These are phyloP conservation scores for Cepaea hortensis DNA, from an alignment of 2,888 invertebrate genomes.

Conservation along the genomic window DNA sequence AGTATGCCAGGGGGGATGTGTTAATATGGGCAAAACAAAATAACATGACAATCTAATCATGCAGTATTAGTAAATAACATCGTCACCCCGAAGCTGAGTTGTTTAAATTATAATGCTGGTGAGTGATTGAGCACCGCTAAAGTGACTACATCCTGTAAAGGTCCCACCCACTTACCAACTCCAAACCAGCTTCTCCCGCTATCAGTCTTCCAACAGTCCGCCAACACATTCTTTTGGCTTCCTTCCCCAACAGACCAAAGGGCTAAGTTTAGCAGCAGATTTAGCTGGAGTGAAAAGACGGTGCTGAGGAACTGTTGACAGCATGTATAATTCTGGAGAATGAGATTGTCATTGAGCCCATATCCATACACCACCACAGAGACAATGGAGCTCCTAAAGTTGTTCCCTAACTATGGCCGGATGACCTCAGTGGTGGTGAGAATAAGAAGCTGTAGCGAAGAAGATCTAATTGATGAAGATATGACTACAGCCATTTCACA, in stretches of 20 bases:
- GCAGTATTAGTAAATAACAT: too few species aligned
- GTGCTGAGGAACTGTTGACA: neutral
- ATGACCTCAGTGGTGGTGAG: neutral
- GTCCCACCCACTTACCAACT: too few species aligned
- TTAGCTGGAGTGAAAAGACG: neutral
- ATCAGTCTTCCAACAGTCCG: too few species aligned
- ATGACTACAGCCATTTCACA: neutral
- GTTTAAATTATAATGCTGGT: too few species aligned
- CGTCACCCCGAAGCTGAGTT: too few species aligned
- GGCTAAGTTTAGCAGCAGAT: conserved; percentile 1
- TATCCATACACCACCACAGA: neutral
- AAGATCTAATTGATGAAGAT: neutral
- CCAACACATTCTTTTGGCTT: too few species aligned
- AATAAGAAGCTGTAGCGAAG: neutral
- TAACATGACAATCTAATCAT: too few species aligned
- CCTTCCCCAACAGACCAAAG: neutral
- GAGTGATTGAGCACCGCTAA: too few species aligned
- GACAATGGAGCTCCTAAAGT: neutral
- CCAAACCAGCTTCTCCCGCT: too few species aligned
- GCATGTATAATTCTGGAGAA: neutral
- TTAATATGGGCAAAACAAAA: too few species aligned
- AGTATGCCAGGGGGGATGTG: too few species aligned
- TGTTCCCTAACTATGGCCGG: neutral
- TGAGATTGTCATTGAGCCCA: neutral
- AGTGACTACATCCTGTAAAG: too few species aligned